Evolutionary conservation across 2,888 invertebrate genomes (phyloP), one percentile per base, ranked within the genome.

Genomic region (Erebia ligea): DNA sequence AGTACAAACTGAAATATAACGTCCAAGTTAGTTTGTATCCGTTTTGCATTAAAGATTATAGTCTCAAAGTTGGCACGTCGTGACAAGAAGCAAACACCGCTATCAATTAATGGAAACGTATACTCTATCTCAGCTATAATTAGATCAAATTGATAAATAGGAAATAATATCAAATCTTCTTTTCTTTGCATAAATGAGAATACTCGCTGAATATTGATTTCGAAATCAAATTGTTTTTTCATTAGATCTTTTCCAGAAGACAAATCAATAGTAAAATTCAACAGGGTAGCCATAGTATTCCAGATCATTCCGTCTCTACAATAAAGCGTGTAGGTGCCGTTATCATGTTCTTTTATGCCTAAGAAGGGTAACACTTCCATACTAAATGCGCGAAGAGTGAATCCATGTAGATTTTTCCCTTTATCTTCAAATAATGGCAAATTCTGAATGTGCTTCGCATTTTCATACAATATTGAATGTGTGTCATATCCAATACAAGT

Each of bases 81-180:
- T 0, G 92, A 81, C 52, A 88, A 68, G 59, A 92, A 82, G 72
- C 93, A 93, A 5, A 90, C 86, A 15, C 93, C 93, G 63, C 93
- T 93, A 1, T 86, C 91, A 76, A 82, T 86, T 61, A 79, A 82
- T 0, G 90, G 83, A 69, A 87, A 81, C 1, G 87, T 85, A 56
- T 84, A 80, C 78, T 93, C 92, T 25, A 90, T 40, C 34, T 89
- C 84, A 0, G 90, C 80, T 19, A 93, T 77, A 21, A 89, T 78
- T 1, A 90, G 73, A 76, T 92, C 90, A 66, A 91, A 88, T 73
- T 86, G 86, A 72, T 92, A 93, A 40, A 92, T 79, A 0, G 93
- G 92, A 42, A 81, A 79, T 1, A 92, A 75, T 54, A 86, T 81
- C 34, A 92, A 72, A 71, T 93, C 93, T 15, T 80, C 87, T 75